phyloP scores from a whole-genome alignment of 2,888 invertebrate species.

The Hemaris fuciformis region DNA sequence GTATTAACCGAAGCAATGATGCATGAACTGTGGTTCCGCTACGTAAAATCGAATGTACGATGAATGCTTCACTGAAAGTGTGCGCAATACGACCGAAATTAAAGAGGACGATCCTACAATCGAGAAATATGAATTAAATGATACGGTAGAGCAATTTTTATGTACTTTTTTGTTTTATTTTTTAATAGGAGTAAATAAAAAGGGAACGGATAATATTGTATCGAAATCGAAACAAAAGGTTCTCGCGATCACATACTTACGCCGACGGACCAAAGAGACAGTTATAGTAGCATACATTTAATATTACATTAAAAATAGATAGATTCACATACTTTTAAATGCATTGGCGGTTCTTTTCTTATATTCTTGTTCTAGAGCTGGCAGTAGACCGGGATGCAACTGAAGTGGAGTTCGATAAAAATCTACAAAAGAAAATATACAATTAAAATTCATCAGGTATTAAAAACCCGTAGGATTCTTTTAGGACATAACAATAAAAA shows the following conservation, averaged over 20 bases:
- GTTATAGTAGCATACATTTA: not conserved
- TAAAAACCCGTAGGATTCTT: not conserved
- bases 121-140: not conserved
- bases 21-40: not conserved
- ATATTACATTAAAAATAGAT: not conserved
- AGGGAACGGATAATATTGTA: no score
- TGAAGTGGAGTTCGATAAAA: slow-evolving; percentile 68
- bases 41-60: not conserved
- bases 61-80: not conserved
- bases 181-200: no score
- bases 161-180: no score
- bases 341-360: slow-evolving; percentile 66
- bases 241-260: no score
- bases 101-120: not conserved
- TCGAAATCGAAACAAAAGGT: no score
- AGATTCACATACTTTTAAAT: slow-evolving; percentile 60
- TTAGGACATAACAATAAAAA: no score
- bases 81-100: not conserved
- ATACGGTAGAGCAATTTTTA: not conserved
- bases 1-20: slow-evolving; percentile 1
- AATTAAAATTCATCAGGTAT: not conserved
- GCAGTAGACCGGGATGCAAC: slow-evolving; percentile 54
- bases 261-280: not conserved
- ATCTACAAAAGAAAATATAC: slow-evolving; percentile 43
- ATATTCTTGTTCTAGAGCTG: slow-evolving; percentile 60